Conservation (phyloP, 2,888 invertebrate genomes). For the Lomographa bimaculata region DNA sequence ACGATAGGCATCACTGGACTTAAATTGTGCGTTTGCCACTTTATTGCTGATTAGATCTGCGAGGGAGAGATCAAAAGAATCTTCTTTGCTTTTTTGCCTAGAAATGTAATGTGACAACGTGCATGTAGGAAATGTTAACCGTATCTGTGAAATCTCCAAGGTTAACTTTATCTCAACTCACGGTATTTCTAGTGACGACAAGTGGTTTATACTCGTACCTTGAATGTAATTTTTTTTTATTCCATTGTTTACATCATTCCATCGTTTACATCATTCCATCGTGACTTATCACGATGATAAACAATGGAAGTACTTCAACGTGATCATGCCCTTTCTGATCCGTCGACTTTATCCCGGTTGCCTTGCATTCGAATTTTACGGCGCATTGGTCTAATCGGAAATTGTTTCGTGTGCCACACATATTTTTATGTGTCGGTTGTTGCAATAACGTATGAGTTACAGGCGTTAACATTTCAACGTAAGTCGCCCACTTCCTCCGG, state of each 20-base stretch:
- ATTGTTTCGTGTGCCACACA: no score
- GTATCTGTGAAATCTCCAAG: conserved; percentile 21
- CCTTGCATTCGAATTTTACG: not conserved
- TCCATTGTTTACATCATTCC: no score
- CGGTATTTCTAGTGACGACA: conserved; percentile 26
- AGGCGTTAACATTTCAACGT: conserved; percentile 44
- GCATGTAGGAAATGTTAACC: conserved; percentile 1
- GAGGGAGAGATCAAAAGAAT: not conserved
- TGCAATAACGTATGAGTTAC: conserved; percentile 21
- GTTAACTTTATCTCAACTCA: conserved; percentile 19
- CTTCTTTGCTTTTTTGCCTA: no score
- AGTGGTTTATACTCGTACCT: no score
- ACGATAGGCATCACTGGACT: conserved; percentile 28
- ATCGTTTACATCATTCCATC: no score
- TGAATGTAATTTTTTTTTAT: no score
- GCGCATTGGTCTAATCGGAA: no score
- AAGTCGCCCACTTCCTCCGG: conserved; percentile 58
- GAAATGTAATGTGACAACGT: no score
- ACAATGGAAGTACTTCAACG: not conserved
- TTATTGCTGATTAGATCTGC: conserved; percentile 19
- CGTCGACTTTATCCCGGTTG: not conserved
- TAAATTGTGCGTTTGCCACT: conserved; percentile 29
- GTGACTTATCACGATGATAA: no score
- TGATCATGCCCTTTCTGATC: not conserved
- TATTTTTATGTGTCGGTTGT: conserved; percentile 4